Percentiles rank a stretch among this genome's conserved stretches.
Conservation (phyloP, 2,888 invertebrate species). For the Dione juno region DNA sequence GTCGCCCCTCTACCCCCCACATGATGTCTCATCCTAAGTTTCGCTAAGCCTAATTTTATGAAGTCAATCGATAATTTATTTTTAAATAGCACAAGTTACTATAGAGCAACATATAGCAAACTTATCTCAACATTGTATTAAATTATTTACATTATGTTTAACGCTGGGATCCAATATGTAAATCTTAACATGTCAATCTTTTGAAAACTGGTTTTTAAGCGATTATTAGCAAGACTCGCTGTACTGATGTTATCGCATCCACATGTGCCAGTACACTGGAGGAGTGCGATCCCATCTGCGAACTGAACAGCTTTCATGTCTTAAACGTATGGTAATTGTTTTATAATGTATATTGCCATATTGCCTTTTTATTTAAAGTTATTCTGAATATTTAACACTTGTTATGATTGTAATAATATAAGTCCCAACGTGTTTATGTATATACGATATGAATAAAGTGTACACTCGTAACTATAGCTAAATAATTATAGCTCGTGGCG, state of each 20-base stretch:
- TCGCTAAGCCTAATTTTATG: neutral
- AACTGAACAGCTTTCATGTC: slow-evolving; percentile 5
- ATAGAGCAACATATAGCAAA: neutral
- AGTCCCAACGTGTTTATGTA: too few relatives aligned
- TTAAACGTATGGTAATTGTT: slow-evolving; percentile 22
- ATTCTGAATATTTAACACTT: slow-evolving; percentile 2
- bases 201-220: neutral
- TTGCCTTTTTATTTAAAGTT: slow-evolving; percentile 7
- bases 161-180: neutral
- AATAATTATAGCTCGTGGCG: too few relatives aligned
- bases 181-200: neutral
- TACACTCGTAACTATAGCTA: too few relatives aligned
- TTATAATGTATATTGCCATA: neutral
- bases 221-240: slow-evolving; percentile 2
- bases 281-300: slow-evolving; percentile 12
- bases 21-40: too few relatives aligned
- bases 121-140: neutral
- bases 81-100: too few relatives aligned
- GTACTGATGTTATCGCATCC: slow-evolving; percentile 11
- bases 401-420: neutral
- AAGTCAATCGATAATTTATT: neutral
- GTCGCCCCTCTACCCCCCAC: too few relatives aligned
- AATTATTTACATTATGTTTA: neutral
- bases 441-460: too few relatives aligned
- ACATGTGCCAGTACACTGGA: slow-evolving; percentile 17